phyloP scores from a whole-genome alignment of 2,797 vertebrate genomes.

The Neoniphon sammara region DNA sequence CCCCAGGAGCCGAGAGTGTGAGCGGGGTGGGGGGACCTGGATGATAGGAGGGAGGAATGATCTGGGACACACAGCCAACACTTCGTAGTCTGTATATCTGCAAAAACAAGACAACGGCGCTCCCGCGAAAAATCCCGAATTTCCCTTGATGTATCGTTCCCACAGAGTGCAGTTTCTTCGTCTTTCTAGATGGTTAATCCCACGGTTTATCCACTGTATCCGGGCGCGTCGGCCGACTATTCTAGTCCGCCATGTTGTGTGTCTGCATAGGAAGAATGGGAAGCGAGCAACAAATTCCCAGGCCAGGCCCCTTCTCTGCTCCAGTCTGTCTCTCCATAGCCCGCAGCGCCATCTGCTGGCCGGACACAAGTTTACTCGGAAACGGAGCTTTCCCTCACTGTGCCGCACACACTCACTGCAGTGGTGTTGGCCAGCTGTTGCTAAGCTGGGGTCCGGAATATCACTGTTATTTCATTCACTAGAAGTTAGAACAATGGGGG shows the following conservation, averaged over 20 bases:
- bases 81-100: constrained; percentile 57
- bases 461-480: too few relatives aligned
- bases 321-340: constrained; percentile 19
- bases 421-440: not conserved
- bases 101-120: constrained; percentile 41
- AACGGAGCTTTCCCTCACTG: not conserved
- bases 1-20: constrained; percentile 81
- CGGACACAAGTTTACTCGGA: not conserved
- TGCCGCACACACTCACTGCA: not conserved
- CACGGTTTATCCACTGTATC: constrained; percentile 82
- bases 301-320: constrained; percentile 74
- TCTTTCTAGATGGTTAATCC: constrained; percentile 66
- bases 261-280: constrained; percentile 85
- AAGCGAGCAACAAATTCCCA: constrained; percentile 81
- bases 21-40: constrained; percentile 80
- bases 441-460: not conserved
- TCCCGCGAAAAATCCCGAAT: not conserved
- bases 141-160: constrained; percentile 10
- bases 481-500: too few relatives aligned
- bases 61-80: constrained; percentile 76
- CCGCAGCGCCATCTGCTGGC: constrained; percentile 74
- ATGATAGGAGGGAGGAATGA: constrained; percentile 76
- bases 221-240: constrained; percentile 82
- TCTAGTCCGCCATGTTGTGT: constrained; percentile 89
- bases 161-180: constrained; percentile 31